phyloP scores from a whole-genome alignment of 2,113 vertebrate species.

The Cephalophus harveyi region DNA sequence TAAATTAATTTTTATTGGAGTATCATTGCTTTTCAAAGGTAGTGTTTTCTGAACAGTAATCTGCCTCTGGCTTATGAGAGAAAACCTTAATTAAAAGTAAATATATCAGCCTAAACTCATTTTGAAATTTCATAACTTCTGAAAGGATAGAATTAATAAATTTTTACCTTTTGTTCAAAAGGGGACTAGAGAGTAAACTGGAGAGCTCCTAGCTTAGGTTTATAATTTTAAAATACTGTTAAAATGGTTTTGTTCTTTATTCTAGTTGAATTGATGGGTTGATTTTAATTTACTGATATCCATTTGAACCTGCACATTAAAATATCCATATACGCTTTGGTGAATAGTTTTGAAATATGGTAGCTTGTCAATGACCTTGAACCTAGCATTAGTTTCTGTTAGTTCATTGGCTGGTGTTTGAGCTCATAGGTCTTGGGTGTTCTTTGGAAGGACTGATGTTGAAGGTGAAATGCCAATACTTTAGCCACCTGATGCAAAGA shows the following conservation, averaged over 20 bases:
- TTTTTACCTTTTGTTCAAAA: conserved; percentile 2
- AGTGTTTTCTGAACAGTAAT: neutral
- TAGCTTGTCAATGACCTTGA: neutral
- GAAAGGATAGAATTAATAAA: neutral
- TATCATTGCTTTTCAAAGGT: neutral
- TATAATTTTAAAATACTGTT: neutral
- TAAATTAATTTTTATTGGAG: neutral
- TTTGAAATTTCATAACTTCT: neutral
- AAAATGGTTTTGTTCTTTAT: neutral
- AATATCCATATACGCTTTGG: neutral
- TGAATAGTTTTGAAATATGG: neutral
- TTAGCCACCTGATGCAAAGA: no score
- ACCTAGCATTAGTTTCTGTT: neutral
- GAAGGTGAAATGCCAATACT: no score
- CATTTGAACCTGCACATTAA: neutral
- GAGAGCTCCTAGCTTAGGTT: neutral
- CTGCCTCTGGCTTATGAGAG: neutral
- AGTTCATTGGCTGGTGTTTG: neutral
- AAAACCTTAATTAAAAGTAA: conserved; percentile 18
- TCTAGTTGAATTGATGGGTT: neutral
- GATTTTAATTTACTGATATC: neutral
- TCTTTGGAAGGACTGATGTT: no score
- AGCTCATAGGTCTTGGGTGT: neutral
- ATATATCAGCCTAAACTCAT: neutral
- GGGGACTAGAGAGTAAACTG: neutral